Conservation (phyloP, 1,140 invertebrate species). For the Melipona quadrifasciata region DNA sequence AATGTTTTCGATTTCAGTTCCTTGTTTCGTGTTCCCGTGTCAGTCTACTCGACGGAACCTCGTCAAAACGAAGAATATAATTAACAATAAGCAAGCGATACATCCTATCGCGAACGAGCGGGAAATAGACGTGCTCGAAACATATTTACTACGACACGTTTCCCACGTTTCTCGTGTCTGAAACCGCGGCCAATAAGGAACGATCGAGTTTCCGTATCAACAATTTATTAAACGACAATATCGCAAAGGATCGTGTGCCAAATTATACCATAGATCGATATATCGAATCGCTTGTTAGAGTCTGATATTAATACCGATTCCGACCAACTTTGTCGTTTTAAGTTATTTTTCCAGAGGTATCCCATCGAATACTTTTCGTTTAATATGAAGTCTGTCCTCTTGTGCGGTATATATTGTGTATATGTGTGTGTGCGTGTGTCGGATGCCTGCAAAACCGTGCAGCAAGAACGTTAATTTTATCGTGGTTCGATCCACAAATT, state of each 20-base stretch:
- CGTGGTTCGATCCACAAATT: conserved; percentile 32
- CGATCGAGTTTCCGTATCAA: neutral
- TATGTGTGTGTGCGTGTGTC: neutral
- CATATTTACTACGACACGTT: too few species aligned
- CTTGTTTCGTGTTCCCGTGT: too few species aligned
- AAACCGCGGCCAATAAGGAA: neutral
- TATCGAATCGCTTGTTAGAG: neutral
- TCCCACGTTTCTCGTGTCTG: neutral
- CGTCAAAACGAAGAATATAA: too few species aligned
- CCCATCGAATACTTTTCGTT: neutral
- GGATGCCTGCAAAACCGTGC: conserved; percentile 6
- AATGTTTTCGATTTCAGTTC: too few species aligned
- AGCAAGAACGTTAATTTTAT: conserved; percentile 53
- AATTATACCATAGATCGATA: neutral
- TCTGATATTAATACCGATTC: neutral
- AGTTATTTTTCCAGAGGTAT: neutral
- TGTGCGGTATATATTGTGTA: neutral
- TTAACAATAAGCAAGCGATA: neutral
- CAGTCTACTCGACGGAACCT: too few species aligned
- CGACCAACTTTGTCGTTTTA: neutral
- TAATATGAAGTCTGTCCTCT: neutral
- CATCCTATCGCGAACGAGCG: neutral
- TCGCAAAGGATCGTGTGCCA: neutral
- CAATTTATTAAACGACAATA: neutral
- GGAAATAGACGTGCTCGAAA: too few species aligned